Evolutionary conservation across 2,888 invertebrate species (phyloP), one percentile per base, ranked within the genome.

Genomic region (Cenopis cana): DNA sequence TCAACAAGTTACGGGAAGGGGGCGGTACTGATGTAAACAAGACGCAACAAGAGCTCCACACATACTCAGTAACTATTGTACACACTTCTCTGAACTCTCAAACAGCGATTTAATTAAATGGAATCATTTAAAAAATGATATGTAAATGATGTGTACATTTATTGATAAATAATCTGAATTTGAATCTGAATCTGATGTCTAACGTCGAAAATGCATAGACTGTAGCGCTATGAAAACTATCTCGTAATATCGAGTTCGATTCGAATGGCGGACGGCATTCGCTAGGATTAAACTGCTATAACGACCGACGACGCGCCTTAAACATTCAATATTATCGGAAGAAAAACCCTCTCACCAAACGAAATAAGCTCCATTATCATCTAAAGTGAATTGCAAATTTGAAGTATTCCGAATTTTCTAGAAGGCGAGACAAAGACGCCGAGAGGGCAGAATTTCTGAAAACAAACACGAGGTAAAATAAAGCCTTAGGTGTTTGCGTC

Each of bases 361-460:
- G 65, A 64, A 70, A 66, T 60, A 70, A 70, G 69, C 70, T 65
- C 59, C 54, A 70, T 70, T 70, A 70, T 66, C 65, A 66, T 66
- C 70, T 66, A 66, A 59, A 70, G 70, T 70, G 70, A 70, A 66
- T 70, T 70, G 70, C 70, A 70, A 70, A 70, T 70, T 70, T 59
- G 36, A 66, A 70, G 65, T 60, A n/a, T 70, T 59, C 46, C 46
- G 65, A 60, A 66, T 54, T 38, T 50, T 56, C 56, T 62, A 49
- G 67, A 60, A 64, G 54, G 33, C 36, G 11, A 55, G 29, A 49
- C 56, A 56, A 56, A 56, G 66, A 66, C 41, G 38, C n/a, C 10
- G 29, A 12, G 59, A 59, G 59, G 20, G 46, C 54, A 56, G 62
- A 69, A 64, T 60, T 61, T 68, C 55, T 68, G 54, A 69, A 65